Conservation (phyloP, 1,140 invertebrate species). For the Drosophila tsacasi region DNA sequence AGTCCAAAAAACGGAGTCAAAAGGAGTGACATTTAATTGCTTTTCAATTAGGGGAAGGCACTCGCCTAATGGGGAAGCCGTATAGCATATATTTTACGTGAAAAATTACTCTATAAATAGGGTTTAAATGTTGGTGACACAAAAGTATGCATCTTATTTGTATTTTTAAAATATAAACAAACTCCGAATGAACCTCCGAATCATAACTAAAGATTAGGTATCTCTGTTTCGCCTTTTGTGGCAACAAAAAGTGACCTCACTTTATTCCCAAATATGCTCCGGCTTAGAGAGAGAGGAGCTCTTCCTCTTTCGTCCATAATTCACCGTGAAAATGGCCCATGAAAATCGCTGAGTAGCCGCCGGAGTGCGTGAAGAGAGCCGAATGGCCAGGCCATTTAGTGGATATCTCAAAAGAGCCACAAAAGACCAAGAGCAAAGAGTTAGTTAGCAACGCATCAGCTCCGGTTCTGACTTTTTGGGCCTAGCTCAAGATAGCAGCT, state of each 20-base stretch:
- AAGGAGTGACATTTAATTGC: constrained; percentile 67
- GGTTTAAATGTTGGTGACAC: background rate
- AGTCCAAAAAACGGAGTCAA: constrained; percentile 25
- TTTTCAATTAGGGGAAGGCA: constrained; percentile 56
- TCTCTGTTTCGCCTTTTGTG: background rate
- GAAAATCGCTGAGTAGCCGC: constrained; percentile 31
- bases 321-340: constrained; percentile 54
- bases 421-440: constrained; percentile 11
- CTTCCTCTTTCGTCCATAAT: constrained; percentile 45
- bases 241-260: background rate
- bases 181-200: background rate
- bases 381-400: constrained; percentile 58
- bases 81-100: background rate
- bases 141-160: background rate
- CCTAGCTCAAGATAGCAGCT: background rate
- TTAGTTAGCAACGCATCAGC: constrained; percentile 4
- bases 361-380: constrained; percentile 4
- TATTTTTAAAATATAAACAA: background rate
- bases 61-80: background rate
- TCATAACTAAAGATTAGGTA: background rate
- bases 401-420: constrained; percentile 33
- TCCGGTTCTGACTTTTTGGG: constrained; percentile 6
- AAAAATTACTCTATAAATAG: background rate
- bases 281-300: no score
- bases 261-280: background rate